Base-by-base conservation (phyloP, 2,797 vertebrate species). In the Protonibea diacanthus region DNA sequence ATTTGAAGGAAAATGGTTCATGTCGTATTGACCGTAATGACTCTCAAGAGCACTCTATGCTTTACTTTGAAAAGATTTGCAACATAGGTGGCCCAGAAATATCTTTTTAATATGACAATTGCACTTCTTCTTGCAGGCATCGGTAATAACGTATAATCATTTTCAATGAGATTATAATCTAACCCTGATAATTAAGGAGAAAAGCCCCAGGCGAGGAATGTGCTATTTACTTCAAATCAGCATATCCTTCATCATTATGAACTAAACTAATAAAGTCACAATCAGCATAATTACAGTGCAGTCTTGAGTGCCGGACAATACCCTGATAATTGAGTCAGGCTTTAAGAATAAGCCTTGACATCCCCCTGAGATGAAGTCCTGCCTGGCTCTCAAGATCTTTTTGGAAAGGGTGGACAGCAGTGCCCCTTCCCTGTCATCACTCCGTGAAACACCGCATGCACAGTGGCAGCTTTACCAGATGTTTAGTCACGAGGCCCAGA, bases 401-500 rank as follows among this genome's bases (percentile, higher is more conserved):
- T 63, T 56, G 51, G 61, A 82, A 47, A 47, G 47, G 78, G 65
- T 82, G 87, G 82, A 89, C 78, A 84, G 76, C 75, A 71, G 71
- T 53, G 65, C 48, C 67, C 76, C 74, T 73, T 81, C 59, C 2
- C 79, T 88, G 89, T 83, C 90, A 81, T 82, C 78, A 57, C 86
- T 82, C 49, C 55, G 71, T 64, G 65, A 83, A 82, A 74, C 72
- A 66, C 60, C 25, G 78, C 74, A 29, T 71, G 71, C 76, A 74
- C 75, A 80, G 80, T 87, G 88, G 87, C 90, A 86, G 89, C 90
- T 88, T 65, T 47, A 80, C 79, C 92, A 94, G 92, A 92, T 93
- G 92, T 92, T 92, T 84, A 82, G 87, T 91, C 83, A 75, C 78
- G 77, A 68, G 82, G 87, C 80, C 92, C 93, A 93, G 91, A 93